A percentile compares a stretch with the other conserved stretches of the same genome.
Conservation (phyloP, 2,113 vertebrate genomes). For the Penelope pileata region DNA sequence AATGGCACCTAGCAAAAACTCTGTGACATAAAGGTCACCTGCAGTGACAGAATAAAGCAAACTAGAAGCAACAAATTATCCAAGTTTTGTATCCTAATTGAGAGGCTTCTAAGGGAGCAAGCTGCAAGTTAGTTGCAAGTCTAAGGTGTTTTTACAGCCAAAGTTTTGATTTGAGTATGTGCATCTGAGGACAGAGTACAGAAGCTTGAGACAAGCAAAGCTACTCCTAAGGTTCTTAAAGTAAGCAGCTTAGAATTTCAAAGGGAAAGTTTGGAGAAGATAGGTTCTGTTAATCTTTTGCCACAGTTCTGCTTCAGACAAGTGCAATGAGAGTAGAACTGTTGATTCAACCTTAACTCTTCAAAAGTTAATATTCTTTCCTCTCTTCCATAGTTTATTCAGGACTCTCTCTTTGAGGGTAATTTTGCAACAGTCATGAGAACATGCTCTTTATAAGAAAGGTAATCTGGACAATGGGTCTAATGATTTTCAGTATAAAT, state of each 20-base stretch:
- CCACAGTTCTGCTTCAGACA: background rate
- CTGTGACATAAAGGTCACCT: background rate
- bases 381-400: background rate
- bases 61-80: background rate
- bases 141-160: background rate
- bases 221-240: conserved; percentile 30
- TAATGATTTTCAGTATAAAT: background rate
- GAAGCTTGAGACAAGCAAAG: conserved; percentile 31
- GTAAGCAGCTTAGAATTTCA: conserved; percentile 64
- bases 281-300: conserved; percentile 29
- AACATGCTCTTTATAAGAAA: background rate
- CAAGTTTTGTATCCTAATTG: background rate
- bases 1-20: background rate
- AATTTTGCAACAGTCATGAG: background rate
- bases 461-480: background rate
- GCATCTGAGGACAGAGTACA: background rate
- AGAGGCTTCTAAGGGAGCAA: background rate
- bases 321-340: background rate
- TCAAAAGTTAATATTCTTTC: background rate
- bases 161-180: background rate
- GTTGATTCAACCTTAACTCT: background rate
- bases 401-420: background rate
- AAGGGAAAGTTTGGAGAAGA: conserved; percentile 27
- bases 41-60: background rate
- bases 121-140: background rate